Base-by-base conservation (phyloP, 2,797 vertebrate species). In the Pseudomugil gertrudae region DNA sequence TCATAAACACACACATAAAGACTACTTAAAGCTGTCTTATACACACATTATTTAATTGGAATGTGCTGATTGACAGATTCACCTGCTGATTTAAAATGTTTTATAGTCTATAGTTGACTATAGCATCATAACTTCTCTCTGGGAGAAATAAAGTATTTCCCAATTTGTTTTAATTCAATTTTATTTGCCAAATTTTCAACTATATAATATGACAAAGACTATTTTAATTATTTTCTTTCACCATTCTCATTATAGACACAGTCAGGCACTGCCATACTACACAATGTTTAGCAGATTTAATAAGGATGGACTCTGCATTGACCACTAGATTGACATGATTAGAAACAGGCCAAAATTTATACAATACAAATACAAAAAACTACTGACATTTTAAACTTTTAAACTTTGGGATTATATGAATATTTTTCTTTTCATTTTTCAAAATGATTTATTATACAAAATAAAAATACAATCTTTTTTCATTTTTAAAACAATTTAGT, bases 31-130 rank as follows among this genome's bases (percentile, higher is more conserved):
- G 72, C 76, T 56, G 76, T 72, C 57, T 86, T 70, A 65, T 66
- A 79, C 79, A 73, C 79, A 73, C 77, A 89, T 90, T 89, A 84
- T 88, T 89, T 90, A 91, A 91, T 92, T 89, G 87, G 84, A 61
- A 45, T 26, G 33, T 76, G 72, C 76, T 80, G 73, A 87, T 84
- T 81, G 84, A 87, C 81, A 84, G 79, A 87, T 87, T 74, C 73
- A 82, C 58, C 61, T 63, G 76, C 76, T 84, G 66, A 84, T 89
- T 83, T 86, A 61, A 85, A 87, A 77, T 72, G 60, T 63, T 61
- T 40, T 76, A 63, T 77, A 72, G 84, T 52, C 38, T 69, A 56
- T 62, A 52, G 66, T 65, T 35, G 64, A 57, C n/a, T n/a, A n/a
- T n/a, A n/a, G n/a, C n/a, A n/a, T n/a, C n/a, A n/a, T n/a, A 35